Evolutionary conservation across 35 echinoderm and acorn worm genomes (phyloP).

Genomic region (Ptychodera flava): DNA sequence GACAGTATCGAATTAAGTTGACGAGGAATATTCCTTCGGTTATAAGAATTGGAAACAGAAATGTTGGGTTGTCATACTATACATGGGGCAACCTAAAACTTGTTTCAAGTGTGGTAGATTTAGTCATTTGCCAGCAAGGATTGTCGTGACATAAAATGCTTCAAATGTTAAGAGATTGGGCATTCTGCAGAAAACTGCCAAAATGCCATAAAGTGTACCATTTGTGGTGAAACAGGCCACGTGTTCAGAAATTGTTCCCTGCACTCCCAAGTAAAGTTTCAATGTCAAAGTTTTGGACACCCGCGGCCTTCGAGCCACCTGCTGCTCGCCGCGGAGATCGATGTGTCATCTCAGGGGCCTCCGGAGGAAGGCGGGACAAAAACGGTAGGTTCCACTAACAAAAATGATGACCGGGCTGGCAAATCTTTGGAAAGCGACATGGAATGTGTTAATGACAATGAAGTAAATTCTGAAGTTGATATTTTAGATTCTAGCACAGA

Average conservation of each 20-base stretch:
- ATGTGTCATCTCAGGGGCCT: too few species aligned
- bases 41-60: neutral
- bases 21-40: conserved; percentile 19
- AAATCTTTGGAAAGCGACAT: too few species aligned
- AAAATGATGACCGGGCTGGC: too few species aligned
- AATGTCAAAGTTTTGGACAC: neutral
- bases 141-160: conserved; percentile 12
- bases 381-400: too few species aligned
- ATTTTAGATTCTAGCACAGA: too few species aligned
- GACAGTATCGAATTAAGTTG: conserved; percentile 35
- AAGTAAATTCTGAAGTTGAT: too few species aligned
- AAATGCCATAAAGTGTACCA: conserved; percentile 13
- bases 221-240: conserved; percentile 23
- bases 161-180: conserved; percentile 12
- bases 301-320: too few species aligned
- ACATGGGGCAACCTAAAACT: conserved; percentile 30
- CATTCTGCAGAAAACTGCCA: conserved; percentile 18
- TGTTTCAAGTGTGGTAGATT: conserved; percentile 13
- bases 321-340: too few species aligned
- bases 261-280: conserved; percentile 12
- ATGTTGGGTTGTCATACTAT: conserved; percentile 10
- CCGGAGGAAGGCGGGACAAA: too few species aligned
- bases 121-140: conserved; percentile 5
- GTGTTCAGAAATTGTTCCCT: conserved; percentile 9
- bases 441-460: too few species aligned